Conservation (phyloP, 2,888 invertebrate genomes). For the Tachina grossa region DNA sequence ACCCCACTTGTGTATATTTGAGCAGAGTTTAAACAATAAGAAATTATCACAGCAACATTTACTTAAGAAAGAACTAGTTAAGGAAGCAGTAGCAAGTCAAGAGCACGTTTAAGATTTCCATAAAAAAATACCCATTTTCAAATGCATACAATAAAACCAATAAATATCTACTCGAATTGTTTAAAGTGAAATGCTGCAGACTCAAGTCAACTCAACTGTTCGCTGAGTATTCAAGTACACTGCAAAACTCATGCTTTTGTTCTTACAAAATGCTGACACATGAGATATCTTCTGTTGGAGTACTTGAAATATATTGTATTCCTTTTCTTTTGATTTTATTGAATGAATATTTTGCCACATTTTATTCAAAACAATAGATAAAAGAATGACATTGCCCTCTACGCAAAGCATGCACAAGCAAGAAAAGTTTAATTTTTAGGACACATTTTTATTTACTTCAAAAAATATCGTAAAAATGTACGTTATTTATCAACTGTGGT, state of each 20-base stretch:
- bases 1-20: neutral
- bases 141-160: slow-evolving; percentile 26
- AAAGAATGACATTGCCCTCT: slow-evolving; percentile 9
- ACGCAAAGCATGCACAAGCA: neutral
- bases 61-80: neutral
- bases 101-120: slow-evolving; percentile 39
- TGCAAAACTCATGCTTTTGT: slow-evolving; percentile 31
- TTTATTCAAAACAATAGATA: slow-evolving; percentile 1
- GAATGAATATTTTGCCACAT: slow-evolving; percentile 2
- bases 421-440: neutral
- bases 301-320: slow-evolving; percentile 42
- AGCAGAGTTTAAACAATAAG: slow-evolving; percentile 29
- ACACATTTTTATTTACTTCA: neutral
- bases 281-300: slow-evolving; percentile 43
- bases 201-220: slow-evolving; percentile 4
- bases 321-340: slow-evolving; percentile 10
- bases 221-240: slow-evolving; percentile 21
- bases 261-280: slow-evolving; percentile 61
- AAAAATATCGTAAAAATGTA: slow-evolving; percentile 4
- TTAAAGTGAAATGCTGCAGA: slow-evolving; percentile 15
- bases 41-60: neutral
- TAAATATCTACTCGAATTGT: slow-evolving; percentile 7
- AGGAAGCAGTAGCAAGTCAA: neutral
- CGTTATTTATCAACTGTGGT: neutral
- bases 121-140: slow-evolving; percentile 31